These are phyloP conservation scores for Drosophila pseudotakahashii DNA, from an alignment of 2,888 invertebrate genomes.

Conservation along the genomic window DNA sequence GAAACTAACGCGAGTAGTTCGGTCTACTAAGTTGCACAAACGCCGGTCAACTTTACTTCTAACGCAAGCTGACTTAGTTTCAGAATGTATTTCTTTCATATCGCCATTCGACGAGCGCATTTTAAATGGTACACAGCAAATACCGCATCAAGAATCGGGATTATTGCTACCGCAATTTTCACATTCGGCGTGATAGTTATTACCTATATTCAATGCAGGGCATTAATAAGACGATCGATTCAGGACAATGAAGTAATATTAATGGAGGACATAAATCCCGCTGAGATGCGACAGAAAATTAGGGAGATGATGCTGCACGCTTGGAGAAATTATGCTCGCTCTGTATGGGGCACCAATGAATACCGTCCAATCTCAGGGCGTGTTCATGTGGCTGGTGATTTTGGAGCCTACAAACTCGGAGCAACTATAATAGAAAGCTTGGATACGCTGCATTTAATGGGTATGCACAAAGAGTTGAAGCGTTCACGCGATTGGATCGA, in stretches of 20 bases:
- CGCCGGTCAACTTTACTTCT: background rate
- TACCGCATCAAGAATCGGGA: background rate
- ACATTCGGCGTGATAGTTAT: background rate
- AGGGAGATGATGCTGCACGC: slow-evolving; percentile 97
- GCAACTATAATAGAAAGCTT: slow-evolving; percentile 98
- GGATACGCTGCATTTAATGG: slow-evolving; percentile 99
- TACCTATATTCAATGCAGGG: background rate
- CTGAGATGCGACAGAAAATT: slow-evolving; percentile 14
- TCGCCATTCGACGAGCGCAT: slow-evolving; percentile 83
- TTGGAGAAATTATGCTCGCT: slow-evolving; percentile 97
- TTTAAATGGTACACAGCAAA: slow-evolving; percentile 14
- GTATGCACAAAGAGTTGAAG: slow-evolving; percentile 95
- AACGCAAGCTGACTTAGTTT: background rate
- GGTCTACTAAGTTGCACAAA: background rate
- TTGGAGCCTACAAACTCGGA: slow-evolving; percentile 92
- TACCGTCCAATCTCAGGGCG: slow-evolving; percentile 94
- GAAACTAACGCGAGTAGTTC: background rate
- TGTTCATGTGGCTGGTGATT: slow-evolving; percentile 95
- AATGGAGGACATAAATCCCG: background rate
- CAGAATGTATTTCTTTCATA: slow-evolving; percentile 43
- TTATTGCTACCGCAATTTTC: slow-evolving; percentile 1
- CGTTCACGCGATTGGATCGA: slow-evolving; percentile 97
- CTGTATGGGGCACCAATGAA: slow-evolving; percentile 99
- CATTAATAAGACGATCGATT: background rate
- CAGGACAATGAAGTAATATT: background rate